Evolutionary conservation across 2,113 vertebrate genomes (phyloP).

Genomic region (Xenopus borealis): DNA sequence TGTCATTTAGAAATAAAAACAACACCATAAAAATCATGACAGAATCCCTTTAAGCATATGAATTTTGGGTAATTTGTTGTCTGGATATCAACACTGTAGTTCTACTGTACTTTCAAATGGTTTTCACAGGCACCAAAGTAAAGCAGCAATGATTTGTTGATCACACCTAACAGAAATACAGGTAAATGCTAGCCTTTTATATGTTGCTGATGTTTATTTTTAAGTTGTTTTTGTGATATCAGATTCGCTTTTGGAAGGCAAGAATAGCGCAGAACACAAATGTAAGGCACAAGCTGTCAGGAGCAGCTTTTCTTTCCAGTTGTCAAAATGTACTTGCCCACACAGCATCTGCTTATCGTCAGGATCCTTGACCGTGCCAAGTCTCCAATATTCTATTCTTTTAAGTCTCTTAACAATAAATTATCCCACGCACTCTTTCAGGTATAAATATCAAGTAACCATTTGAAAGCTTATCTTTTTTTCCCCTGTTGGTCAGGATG

Average conservation of each 20-base stretch:
- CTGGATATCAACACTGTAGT: no score
- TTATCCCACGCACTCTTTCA: neutral
- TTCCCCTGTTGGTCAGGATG: neutral
- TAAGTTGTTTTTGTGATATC: conserved; percentile 8
- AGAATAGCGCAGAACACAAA: neutral
- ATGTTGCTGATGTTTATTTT: neutral
- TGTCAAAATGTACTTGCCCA: conserved; percentile 23
- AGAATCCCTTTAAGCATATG: no score
- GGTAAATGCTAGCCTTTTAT: no score
- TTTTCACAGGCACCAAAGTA: no score
- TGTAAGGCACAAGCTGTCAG: conserved; percentile 28
- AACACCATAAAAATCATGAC: no score
- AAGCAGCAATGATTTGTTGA: no score
- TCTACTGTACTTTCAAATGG: no score
- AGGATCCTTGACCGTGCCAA: conserved; percentile 29
- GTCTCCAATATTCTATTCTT: conserved; percentile 5
- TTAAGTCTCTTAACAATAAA: conserved; percentile 19
- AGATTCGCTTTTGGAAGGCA: neutral
- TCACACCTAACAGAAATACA: no score
- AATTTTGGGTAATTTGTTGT: no score
- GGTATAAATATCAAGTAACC: neutral
- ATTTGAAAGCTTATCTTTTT: neutral
- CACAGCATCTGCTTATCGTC: conserved; percentile 41
- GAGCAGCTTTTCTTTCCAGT: conserved; percentile 27
- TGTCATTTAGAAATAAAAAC: no score